A percentile compares a stretch with the other conserved stretches of the same genome.
Conservation (phyloP, 2,113 vertebrate species). For the Mohoua ochrocephala region DNA sequence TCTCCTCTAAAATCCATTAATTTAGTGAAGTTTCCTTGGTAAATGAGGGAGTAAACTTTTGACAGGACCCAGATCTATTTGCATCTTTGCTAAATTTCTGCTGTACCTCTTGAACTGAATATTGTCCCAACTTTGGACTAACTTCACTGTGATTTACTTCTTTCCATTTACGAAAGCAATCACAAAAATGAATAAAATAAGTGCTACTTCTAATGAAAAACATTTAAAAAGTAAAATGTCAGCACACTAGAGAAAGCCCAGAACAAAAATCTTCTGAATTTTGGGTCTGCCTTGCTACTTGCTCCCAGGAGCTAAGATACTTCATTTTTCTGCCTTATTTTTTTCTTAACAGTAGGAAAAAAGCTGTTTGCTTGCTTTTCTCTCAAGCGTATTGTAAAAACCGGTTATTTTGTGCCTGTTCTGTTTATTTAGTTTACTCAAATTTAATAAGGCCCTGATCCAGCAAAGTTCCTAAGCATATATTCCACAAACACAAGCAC, state of each 20-base stretch:
- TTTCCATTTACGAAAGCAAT: not conserved
- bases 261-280: not conserved
- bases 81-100: not conserved
- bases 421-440: not conserved
- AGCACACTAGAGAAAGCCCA: not conserved
- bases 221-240: not conserved
- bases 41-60: not conserved
- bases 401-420: not conserved
- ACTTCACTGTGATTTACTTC: not conserved
- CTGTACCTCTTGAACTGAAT: not conserved
- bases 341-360: not conserved
- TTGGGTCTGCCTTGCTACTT: not conserved
- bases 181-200: not conserved
- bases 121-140: not conserved
- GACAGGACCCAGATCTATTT: not conserved
- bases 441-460: not conserved
- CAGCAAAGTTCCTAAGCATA: not conserved
- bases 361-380: not conserved
- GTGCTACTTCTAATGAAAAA: not conserved
- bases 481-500: not conserved
- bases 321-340: not conserved
- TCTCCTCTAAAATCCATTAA: slow-evolving; percentile 31
- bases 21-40: not conserved
- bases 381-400: not conserved
- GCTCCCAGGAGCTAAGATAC: not conserved